Conservation (phyloP, 2,113 vertebrate species). For the Cryptotis parvus region DNA sequence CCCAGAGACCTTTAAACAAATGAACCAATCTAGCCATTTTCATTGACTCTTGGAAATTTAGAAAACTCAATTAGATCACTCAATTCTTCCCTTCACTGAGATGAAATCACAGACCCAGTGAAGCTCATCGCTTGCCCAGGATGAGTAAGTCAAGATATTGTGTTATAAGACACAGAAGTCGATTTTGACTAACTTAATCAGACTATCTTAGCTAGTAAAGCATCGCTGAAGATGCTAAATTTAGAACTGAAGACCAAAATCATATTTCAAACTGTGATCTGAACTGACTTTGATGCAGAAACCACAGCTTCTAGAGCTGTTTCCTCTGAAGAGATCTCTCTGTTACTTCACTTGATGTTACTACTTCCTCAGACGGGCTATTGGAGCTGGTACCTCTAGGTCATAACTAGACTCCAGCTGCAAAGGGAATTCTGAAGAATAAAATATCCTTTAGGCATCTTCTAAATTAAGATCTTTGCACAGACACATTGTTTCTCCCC, state of each 20-base stretch:
- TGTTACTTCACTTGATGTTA: background rate
- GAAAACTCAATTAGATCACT: background rate
- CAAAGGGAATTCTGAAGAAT: background rate
- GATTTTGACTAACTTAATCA: background rate
- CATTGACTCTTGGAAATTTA: background rate
- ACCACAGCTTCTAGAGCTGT: background rate
- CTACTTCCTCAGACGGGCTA: background rate
- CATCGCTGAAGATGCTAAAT: background rate
- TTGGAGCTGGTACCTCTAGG: accelerated
- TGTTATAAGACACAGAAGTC: background rate
- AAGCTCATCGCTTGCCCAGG: background rate
- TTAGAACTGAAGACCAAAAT: background rate
- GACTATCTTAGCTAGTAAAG: background rate
- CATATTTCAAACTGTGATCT: background rate
- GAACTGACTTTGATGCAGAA: background rate
- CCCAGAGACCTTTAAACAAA: background rate
- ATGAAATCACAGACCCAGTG: background rate
- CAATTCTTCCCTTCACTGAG: background rate
- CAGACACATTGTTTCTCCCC: background rate
- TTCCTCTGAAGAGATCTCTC: background rate
- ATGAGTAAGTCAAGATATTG: background rate
- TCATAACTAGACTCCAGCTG: background rate
- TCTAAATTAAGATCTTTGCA: background rate
- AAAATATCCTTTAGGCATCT: background rate
- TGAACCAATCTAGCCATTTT: background rate